Conservation (phyloP, 2,888 invertebrate species). For the Penaeus monodon region DNA sequence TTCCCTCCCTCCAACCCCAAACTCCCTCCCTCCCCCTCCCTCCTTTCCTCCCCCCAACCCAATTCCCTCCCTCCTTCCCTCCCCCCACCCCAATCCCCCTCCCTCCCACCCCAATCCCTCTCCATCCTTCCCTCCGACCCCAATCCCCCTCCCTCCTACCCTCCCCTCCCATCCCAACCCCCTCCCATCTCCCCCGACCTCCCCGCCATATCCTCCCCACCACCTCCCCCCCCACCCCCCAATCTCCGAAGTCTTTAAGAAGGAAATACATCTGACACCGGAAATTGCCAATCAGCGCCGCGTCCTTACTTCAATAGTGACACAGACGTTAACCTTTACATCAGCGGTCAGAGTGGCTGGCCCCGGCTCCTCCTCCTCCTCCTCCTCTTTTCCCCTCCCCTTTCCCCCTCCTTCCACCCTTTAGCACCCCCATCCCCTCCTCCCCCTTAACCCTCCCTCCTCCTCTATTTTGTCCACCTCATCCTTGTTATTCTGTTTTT, state of each 20-base stretch:
- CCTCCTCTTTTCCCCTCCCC: not conserved
- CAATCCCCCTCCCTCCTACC: too few species aligned
- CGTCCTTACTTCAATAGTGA: not conserved
- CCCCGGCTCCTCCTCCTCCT: not conserved
- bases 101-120: too few species aligned
- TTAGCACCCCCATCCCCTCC: not conserved
- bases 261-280: conserved; percentile 42
- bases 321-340: not conserved
- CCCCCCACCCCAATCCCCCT: too few species aligned
- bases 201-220: not conserved
- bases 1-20: too few species aligned
- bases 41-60: too few species aligned
- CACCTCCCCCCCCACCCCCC: not conserved
- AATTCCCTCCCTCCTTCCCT: too few species aligned
- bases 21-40: too few species aligned
- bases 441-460: not conserved
- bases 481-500: not conserved
- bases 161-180: too few species aligned
- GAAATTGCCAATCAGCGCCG: conserved; percentile 37
- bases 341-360: not conserved
- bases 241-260: conserved; percentile 17
- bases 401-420: not conserved
- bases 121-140: too few species aligned
- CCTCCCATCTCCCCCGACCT: too few species aligned
- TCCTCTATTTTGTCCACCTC: not conserved